Evolutionary conservation across 2,888 invertebrate species (phyloP).

Genomic region (Mimachlamys varia): DNA sequence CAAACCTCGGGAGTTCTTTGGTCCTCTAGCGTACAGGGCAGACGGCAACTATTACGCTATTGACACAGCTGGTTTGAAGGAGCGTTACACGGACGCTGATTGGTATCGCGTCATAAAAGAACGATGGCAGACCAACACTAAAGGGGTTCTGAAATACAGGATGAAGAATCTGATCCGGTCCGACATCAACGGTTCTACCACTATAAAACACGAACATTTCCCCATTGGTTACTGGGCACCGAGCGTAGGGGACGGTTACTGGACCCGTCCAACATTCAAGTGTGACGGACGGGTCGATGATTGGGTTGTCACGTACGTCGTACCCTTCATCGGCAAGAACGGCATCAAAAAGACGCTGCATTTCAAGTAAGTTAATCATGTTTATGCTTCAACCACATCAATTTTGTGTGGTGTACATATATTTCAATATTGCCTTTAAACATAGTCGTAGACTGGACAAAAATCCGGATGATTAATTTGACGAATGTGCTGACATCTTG

Average conservation of each 20-base stretch:
- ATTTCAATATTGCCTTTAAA: too few relatives aligned
- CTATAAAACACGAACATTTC: slow-evolving; percentile 51
- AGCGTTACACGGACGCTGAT: slow-evolving; percentile 89
- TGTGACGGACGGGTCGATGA: slow-evolving; percentile 94
- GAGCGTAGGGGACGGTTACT: slow-evolving; percentile 92
- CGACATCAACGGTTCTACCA: slow-evolving; percentile 48
- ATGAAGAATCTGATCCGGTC: slow-evolving; percentile 93
- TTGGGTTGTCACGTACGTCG: slow-evolving; percentile 96
- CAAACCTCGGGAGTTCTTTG: slow-evolving; percentile 66
- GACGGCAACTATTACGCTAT: slow-evolving; percentile 52
- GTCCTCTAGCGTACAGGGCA: slow-evolving; percentile 68
- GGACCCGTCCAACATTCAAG: slow-evolving; percentile 96
- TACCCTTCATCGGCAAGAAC: slow-evolving; percentile 93
- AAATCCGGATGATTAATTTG: too few relatives aligned
- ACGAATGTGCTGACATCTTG: too few relatives aligned
- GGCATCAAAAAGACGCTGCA: slow-evolving; percentile 65
- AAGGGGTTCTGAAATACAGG: slow-evolving; percentile 86
- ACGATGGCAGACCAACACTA: slow-evolving; percentile 94
- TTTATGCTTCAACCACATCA: neutral
- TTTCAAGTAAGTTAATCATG: slow-evolving; percentile 65
- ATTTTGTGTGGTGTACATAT: neutral
- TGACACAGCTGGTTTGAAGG: slow-evolving; percentile 63
- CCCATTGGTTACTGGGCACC: slow-evolving; percentile 88
- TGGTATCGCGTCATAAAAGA: slow-evolving; percentile 94
- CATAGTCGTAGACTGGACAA: too few relatives aligned